Base-by-base conservation (phyloP, 2,797 vertebrate genomes). In the Gymnocypris eckloni region DNA sequence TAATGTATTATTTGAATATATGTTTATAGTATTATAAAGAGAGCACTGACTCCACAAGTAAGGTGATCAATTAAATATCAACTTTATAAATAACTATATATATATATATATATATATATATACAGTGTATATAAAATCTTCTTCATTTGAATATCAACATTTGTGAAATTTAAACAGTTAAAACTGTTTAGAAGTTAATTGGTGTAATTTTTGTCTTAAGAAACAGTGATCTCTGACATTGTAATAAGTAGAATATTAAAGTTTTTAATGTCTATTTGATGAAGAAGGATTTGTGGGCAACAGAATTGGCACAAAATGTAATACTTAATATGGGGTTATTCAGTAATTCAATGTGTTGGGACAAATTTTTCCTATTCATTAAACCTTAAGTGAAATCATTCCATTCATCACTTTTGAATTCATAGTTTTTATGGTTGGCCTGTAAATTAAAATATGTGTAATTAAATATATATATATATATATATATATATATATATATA, bases 1-100 rank as follows among this genome's bases (percentile, higher is more conserved):
- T 0, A 50, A 41, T 22, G 8, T 33, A 16, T 41, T 11, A 22
- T 70, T 70, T 43, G n/a, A 71, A 45, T 8, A 72, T 15, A n/a
- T 43, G 11, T 71, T 13, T 25, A 50, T 61, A 6, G 82, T 84
- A 45, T 33, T 33, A 33, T 33, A 33, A 33, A 33, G 75, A 85
- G 67, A 77, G 67, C 80, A 82, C 67, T 2, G 89, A 90, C 25
- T 86, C 89, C 56, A 88, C 88, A 76, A 92, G 91, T 69, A 91
- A 92, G 91, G 92, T 91, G 84, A 11, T 25, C 2, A 12, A 70
- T 10, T 33, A 54, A 75, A 75, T 7, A 33, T 33, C 33, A 33
- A 33, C 33, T 33, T 33, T 33, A 33, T 43, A 43, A 33, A 33
- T 33, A 33, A 33, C 33, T 33, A 33, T 33, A 33, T 43, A 28